Percentiles rank a stretch among this genome's conserved stretches.
phyloP scores from a whole-genome alignment of 2,888 invertebrate genomes.

The Clanis bilineata region DNA sequence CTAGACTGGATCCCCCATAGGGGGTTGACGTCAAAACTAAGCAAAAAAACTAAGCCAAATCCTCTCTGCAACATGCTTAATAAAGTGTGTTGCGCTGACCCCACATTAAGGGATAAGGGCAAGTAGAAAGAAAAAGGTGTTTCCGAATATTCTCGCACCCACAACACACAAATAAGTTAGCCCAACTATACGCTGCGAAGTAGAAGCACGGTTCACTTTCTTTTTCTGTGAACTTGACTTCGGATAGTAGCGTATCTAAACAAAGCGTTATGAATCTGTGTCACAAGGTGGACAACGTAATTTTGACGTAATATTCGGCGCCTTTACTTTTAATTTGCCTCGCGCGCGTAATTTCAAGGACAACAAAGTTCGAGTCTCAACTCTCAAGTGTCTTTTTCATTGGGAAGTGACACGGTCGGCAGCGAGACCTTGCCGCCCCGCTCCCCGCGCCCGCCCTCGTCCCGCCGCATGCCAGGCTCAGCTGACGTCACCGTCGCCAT shows the following conservation, averaged over 20 bases:
- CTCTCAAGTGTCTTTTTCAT: conserved; percentile 70
- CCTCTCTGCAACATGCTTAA: no score
- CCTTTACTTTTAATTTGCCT: conserved; percentile 44
- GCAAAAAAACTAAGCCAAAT: no score
- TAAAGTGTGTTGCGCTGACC: no score
- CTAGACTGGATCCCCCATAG: no score
- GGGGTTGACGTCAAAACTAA: no score
- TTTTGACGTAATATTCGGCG: conserved; percentile 23
- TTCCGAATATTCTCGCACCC: no score
- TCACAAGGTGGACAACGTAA: conserved; percentile 23
- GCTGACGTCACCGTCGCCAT: conserved; percentile 79
- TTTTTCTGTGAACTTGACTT: conserved; percentile 71
- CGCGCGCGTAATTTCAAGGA: conserved; percentile 66
- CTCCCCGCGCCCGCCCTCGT: conserved; percentile 44
- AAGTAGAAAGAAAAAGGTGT: no score
- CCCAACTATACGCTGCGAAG: conserved; percentile 35
- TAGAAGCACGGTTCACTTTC: conserved; percentile 41
- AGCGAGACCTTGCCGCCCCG: conserved; percentile 67
- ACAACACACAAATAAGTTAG: no score
- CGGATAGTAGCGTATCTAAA: conserved; percentile 38
- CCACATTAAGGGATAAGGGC: no score
- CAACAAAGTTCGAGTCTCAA: conserved; percentile 59
- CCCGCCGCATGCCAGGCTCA: conserved; percentile 42
- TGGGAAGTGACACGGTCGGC: conserved; percentile 75
- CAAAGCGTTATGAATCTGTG: not conserved